phyloP scores from a whole-genome alignment of 2,888 invertebrate genomes.

The Ectemnius cavifrons region DNA sequence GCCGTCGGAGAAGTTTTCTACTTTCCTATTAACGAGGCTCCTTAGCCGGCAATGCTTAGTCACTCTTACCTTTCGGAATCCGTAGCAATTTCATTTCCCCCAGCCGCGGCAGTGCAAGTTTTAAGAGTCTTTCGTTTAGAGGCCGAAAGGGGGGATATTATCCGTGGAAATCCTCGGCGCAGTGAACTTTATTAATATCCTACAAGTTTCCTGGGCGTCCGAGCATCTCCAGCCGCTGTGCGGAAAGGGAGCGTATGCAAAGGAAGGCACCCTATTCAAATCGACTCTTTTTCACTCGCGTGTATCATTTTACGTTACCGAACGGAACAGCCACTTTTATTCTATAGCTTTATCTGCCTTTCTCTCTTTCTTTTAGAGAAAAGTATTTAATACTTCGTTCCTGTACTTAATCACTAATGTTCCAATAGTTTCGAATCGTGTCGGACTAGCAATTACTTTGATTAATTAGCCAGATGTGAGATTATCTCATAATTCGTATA shows the following conservation, averaged over 20 bases:
- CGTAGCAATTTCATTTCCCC: constrained; percentile 52
- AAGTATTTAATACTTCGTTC: no score
- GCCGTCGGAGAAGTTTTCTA: constrained; percentile 34
- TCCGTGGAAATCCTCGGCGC: constrained; percentile 22
- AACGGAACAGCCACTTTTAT: no score
- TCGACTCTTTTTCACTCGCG: constrained; percentile 17
- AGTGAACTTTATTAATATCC: constrained; percentile 67
- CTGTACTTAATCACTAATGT: no score
- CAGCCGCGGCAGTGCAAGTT: constrained; percentile 35
- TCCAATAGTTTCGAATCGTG: no score
- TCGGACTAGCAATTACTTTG: no score
- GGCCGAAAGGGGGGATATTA: constrained; percentile 39
- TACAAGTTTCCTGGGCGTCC: constrained; percentile 46
- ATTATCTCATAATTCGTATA: no score
- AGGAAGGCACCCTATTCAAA: constrained; percentile 9
- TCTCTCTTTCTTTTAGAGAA: no score
- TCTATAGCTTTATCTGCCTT: no score
- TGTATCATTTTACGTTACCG: neutral
- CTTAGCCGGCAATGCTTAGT: constrained; percentile 44
- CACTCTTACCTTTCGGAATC: constrained; percentile 34
- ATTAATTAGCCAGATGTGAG: no score
- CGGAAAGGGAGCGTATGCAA: constrained; percentile 32
- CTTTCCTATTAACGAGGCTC: constrained; percentile 45
- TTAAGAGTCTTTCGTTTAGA: constrained; percentile 46
- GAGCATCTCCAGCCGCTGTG: constrained; percentile 1